Conservation (phyloP, 2,888 invertebrate genomes). For the Drosophila subquinaria region DNA sequence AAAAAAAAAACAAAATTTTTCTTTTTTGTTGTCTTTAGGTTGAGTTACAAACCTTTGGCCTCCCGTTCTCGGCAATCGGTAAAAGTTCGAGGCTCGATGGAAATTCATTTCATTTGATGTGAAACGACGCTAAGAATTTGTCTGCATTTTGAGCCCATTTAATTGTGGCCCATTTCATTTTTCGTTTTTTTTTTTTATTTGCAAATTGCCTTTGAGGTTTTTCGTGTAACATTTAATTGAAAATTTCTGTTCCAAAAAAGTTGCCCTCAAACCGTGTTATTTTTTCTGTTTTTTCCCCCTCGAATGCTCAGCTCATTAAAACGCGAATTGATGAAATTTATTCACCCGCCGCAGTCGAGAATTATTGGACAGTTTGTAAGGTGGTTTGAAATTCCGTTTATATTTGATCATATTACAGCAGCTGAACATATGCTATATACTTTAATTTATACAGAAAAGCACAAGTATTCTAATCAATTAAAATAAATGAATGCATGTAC, state of each 20-base stretch:
- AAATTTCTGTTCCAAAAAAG: constrained; percentile 63
- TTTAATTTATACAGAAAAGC: not conserved
- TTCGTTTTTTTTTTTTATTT: constrained; percentile 37
- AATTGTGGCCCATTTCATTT: constrained; percentile 57
- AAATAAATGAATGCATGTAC: not conserved
- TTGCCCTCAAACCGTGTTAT: constrained; percentile 19
- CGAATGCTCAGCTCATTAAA: constrained; percentile 68
- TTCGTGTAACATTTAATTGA: constrained; percentile 70
- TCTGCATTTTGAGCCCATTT: constrained; percentile 49
- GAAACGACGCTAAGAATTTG: constrained; percentile 60
- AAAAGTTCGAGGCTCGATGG: constrained; percentile 41
- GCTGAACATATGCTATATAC: not conserved
- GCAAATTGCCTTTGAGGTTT: constrained; percentile 78
- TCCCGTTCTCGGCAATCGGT: not conserved
- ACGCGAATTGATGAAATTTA: constrained; percentile 37
- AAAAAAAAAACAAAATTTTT: constrained; percentile 19
- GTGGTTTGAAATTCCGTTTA: constrained; percentile 5
- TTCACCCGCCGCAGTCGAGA: constrained; percentile 12
- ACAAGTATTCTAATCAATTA: constrained; percentile 6
- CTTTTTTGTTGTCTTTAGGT: constrained; percentile 40
- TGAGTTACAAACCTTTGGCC: constrained; percentile 55
- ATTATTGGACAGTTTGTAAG: constrained; percentile 34
- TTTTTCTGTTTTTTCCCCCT: constrained; percentile 16
- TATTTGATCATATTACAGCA: constrained; percentile 2
- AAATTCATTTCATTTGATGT: constrained; percentile 65